Conservation (phyloP, 1,140 invertebrate genomes). For the Ceratosolen fusciceps region DNA sequence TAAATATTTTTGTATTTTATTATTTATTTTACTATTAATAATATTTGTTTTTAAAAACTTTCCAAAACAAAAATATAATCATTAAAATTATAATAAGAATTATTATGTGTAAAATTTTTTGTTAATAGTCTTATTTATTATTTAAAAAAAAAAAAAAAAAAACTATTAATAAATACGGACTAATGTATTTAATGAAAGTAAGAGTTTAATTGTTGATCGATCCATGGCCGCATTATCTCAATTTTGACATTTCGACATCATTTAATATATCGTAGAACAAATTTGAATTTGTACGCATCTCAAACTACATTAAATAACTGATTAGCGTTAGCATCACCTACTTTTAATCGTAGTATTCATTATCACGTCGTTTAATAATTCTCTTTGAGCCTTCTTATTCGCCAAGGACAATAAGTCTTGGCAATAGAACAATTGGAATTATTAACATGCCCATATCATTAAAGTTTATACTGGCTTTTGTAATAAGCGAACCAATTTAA, state of each 20-base stretch:
- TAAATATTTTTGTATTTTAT: neutral
- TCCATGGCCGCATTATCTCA: neutral
- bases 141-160: neutral
- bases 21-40: too few species aligned
- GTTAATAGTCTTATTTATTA: neutral
- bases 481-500: too few species aligned
- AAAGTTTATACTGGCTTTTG: slow-evolving; percentile 12
- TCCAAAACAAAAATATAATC: neutral
- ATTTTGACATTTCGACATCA: slow-evolving; percentile 22
- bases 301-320: slow-evolving; percentile 10
- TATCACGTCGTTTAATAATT: slow-evolving; percentile 51
- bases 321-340: slow-evolving; percentile 8
- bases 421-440: slow-evolving; percentile 54
- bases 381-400: slow-evolving; percentile 45
- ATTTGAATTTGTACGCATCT: slow-evolving; percentile 7
- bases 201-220: neutral
- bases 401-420: slow-evolving; percentile 53
- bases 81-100: neutral
- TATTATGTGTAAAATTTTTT: neutral
- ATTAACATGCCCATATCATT: slow-evolving; percentile 51
- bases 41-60: too few species aligned
- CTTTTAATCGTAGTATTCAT: slow-evolving; percentile 26
- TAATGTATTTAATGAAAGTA: neutral
- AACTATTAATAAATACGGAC: neutral
- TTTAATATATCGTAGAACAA: slow-evolving; percentile 8